These are phyloP conservation scores for Microplitis demolitor DNA, from an alignment of 1,140 invertebrate genomes.

Conservation along the genomic window DNA sequence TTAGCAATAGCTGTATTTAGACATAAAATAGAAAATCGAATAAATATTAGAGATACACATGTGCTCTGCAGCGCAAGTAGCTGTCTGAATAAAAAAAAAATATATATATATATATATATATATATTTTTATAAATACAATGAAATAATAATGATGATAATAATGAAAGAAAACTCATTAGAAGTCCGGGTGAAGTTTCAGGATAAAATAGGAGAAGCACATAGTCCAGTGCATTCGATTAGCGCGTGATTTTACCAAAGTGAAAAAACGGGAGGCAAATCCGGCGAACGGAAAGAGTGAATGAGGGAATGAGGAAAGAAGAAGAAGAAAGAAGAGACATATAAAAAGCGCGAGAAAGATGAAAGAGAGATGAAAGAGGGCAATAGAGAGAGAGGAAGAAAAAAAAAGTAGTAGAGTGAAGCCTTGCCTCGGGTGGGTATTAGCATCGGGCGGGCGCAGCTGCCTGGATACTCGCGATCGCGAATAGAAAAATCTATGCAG, in stretches of 20 bases:
- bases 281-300: conserved; percentile 25
- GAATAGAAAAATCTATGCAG: conserved; percentile 38
- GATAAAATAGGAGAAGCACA: neutral
- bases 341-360: neutral
- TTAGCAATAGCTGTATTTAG: neutral
- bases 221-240: conserved; percentile 21
- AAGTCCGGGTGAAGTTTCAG: neutral
- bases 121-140: neutral
- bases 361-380: neutral
- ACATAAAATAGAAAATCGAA: neutral
- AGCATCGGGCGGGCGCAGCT: conserved; percentile 24
- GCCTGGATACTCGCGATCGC: conserved; percentile 32
- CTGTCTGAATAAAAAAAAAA: neutral
- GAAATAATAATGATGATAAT: neutral
- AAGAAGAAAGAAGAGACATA: conserved; percentile 3
- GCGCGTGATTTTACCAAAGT: conserved; percentile 20
- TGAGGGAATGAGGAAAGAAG: conserved; percentile 17
- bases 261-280: conserved; percentile 24
- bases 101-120: neutral
- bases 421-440: conserved; percentile 14
- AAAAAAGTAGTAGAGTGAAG: neutral
- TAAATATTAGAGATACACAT: too few relatives aligned
- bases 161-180: neutral
- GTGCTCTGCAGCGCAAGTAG: too few relatives aligned
- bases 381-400: neutral